Conservation (phyloP, 2,888 invertebrate species). For the Anagyrus pseudococci region DNA sequence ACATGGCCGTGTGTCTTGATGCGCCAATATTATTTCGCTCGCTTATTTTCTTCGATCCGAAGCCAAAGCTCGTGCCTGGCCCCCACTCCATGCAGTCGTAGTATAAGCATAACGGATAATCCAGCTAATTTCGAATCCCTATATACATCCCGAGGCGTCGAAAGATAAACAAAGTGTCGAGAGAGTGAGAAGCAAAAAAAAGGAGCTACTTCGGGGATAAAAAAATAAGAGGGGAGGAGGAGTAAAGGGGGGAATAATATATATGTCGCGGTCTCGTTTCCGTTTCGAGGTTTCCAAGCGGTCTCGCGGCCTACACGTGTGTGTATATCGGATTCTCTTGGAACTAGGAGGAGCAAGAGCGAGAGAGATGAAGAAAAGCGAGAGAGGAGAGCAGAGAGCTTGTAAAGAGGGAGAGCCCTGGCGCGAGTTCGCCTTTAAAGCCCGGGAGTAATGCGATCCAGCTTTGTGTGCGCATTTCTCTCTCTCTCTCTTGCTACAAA, state of each 20-base stretch:
- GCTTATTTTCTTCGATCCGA: no score
- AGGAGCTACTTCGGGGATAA: neutral
- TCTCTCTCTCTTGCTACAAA: neutral
- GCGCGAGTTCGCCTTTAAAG: neutral
- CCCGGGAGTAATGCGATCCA: slow-evolving; percentile 19
- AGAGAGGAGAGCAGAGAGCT: neutral
- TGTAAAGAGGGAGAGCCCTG: neutral
- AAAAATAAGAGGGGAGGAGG: neutral
- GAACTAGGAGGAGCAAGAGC: no score
- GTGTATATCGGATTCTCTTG: slow-evolving; percentile 22
- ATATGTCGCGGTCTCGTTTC: slow-evolving; percentile 19
- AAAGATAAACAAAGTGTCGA: no score
- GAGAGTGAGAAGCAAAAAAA: no score
- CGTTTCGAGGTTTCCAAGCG: slow-evolving; percentile 11
- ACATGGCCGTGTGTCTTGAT: no score
- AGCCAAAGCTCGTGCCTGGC: no score
- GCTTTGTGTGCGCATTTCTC: neutral
- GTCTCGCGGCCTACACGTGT: neutral
- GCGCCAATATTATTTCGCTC: no score
- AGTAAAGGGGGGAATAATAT: no score
- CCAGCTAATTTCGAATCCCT: no score
- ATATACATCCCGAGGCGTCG: no score
- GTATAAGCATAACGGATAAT: no score
- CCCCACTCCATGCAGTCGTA: no score
- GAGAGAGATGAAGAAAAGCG: slow-evolving; percentile 1